Conservation (phyloP, 2,888 invertebrate genomes). For the Agrotis segetum region DNA sequence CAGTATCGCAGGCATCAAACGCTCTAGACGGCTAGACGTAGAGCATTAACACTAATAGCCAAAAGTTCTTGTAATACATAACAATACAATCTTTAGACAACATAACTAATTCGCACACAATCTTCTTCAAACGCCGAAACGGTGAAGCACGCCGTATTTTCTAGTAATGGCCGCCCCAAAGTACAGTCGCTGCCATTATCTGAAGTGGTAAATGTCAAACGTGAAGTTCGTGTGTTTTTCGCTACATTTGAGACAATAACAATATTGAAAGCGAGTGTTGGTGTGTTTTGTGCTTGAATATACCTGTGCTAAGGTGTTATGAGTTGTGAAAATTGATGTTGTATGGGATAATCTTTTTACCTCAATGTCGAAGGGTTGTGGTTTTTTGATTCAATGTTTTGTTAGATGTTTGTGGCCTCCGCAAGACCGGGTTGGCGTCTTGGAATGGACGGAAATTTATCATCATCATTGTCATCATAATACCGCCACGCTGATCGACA, state of each 20-base stretch:
- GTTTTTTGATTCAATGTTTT: too few species aligned
- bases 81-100: background rate
- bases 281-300: constrained; percentile 55
- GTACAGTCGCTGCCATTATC: constrained; percentile 52
- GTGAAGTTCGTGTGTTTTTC: constrained; percentile 56
- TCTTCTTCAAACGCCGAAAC: constrained; percentile 18
- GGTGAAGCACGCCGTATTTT: constrained; percentile 47
- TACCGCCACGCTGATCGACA: too few species aligned
- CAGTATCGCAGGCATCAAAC: too few species aligned
- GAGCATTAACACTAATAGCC: too few species aligned
- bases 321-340: too few species aligned
- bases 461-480: too few species aligned
- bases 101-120: constrained; percentile 24
- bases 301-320: constrained; percentile 33
- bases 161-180: constrained; percentile 36
- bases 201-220: constrained; percentile 52
- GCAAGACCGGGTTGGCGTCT: too few species aligned
- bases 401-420: too few species aligned
- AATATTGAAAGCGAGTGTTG: constrained; percentile 58
- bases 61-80: background rate
- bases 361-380: too few species aligned
- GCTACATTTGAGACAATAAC: constrained; percentile 67
- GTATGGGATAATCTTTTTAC: too few species aligned
- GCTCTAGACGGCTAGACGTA: too few species aligned
- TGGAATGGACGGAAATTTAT: too few species aligned